Evolutionary conservation across 2,113 vertebrate genomes (phyloP), one percentile per base, ranked within the genome.

Genomic region (Grus americana): DNA sequence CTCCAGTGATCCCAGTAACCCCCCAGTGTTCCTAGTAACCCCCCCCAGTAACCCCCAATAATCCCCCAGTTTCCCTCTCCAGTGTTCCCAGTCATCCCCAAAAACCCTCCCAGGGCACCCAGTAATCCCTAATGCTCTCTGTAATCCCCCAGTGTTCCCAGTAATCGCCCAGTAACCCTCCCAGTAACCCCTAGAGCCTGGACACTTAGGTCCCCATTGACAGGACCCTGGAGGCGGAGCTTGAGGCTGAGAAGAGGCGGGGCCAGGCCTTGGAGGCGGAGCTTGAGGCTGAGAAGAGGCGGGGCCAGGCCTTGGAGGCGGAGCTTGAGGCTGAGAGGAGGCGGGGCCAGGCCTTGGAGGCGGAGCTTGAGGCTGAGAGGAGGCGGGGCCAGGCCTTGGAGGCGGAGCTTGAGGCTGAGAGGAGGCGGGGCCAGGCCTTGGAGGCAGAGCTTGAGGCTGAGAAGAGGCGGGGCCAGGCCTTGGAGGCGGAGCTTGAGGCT

Each of bases 371-470:
- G 3, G 30, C 10, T 1, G 29, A 34, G 38, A 42, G 0, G 38
- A 9, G 29, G 36, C 38, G 24, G 5, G 5, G 61, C 0, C 76
- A 79, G 1, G 1, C 1, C 3, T 1, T 80, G 19, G 50, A 7
- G 74, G 57, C 3, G 34, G 74, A 62, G 49, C 76, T 65, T 42
- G 76, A 22, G 3, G 30, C 10, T 1, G 29, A 34, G 38, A 42
- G 0, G 38, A 9, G 29, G 36, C 38, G 24, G 5, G 5, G 61
- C 0, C 76, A 79, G 1, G 1, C 1, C 3, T 1, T 36, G 36
- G 36, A 36, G 36, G 36, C 7, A 7, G 36, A 34, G 44, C 66
- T 68, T 68, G 46, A 36, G 3, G 34, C 66, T 24, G 66, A 36
- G 66, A 19, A 0, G 16, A 55, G 36, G 50, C 50, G 29, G 11